Evolutionary conservation across 2,797 vertebrate genomes (phyloP).

Genomic region (Vireo griseus): DNA sequence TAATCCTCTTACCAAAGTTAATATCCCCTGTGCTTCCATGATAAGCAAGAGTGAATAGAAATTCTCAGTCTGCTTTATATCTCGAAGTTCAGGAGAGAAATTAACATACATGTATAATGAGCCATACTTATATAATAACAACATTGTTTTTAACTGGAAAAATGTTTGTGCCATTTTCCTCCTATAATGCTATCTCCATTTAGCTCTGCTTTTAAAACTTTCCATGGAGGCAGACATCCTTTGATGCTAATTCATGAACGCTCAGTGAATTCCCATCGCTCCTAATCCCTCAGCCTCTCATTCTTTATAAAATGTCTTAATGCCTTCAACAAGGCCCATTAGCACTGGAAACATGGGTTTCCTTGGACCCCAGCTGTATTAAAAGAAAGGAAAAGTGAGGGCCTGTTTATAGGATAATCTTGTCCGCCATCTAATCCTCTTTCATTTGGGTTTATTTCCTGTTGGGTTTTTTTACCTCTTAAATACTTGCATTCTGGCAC

Average conservation of each 20-base stretch:
- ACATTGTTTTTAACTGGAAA: constrained; percentile 26
- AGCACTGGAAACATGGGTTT: constrained; percentile 39
- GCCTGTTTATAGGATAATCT: constrained; percentile 16
- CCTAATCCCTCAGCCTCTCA: constrained; percentile 60
- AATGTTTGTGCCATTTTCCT: not conserved
- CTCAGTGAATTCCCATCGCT: constrained; percentile 39
- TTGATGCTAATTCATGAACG: constrained; percentile 26
- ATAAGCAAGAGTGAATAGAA: constrained; percentile 49
- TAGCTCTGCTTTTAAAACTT: constrained; percentile 37
- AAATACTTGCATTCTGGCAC: not conserved
- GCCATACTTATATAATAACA: constrained; percentile 19
- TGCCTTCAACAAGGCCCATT: constrained; percentile 53
- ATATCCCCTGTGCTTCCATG: constrained; percentile 38
- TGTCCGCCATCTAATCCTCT: not conserved
- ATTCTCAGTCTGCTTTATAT: constrained; percentile 19
- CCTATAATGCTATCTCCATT: not conserved
- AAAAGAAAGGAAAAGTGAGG: constrained; percentile 28
- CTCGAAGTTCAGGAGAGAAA: constrained; percentile 43
- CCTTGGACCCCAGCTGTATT: constrained; percentile 4
- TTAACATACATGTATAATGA: constrained; percentile 33
- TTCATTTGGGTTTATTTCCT: constrained; percentile 31
- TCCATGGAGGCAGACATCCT: constrained; percentile 42
- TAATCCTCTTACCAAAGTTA: constrained; percentile 63
- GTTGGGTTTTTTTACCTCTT: not conserved
- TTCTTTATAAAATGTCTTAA: constrained; percentile 63